phyloP scores from a whole-genome alignment of 2,113 vertebrate species.

The Pontoporia blainvillei region DNA sequence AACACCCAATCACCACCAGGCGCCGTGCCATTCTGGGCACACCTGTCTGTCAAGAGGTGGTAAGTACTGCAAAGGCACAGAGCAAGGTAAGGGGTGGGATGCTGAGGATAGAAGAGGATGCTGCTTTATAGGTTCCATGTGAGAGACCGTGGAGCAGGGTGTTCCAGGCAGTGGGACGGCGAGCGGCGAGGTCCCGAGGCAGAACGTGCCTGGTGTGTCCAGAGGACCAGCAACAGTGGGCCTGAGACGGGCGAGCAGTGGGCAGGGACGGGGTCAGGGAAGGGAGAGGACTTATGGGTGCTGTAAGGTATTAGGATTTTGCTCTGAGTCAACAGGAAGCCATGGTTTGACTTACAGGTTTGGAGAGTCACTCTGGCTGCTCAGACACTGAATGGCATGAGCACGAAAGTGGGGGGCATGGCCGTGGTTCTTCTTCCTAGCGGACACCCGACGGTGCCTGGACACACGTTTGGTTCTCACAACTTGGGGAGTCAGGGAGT shows the following conservation, averaged over 20 bases:
- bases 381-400: background rate
- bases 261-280: background rate
- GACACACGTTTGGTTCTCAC: background rate
- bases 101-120: no score
- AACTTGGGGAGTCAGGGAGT: background rate
- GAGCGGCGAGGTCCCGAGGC: accelerated
- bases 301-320: background rate
- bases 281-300: background rate
- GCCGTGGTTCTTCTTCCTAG: background rate
- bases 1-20: background rate
- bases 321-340: background rate
- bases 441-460: background rate
- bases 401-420: background rate
- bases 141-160: background rate
- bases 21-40: background rate
- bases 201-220: accelerated
- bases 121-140: accelerated
- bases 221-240: background rate
- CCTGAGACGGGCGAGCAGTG: background rate
- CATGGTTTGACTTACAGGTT: no score
- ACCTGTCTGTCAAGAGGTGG: background rate
- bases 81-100: background rate
- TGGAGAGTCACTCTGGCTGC: background rate
- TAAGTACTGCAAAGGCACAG: background rate
- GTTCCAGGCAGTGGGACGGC: background rate